Conservation (phyloP, 2,113 vertebrate species). For the Lepisosteus oculatus region DNA sequence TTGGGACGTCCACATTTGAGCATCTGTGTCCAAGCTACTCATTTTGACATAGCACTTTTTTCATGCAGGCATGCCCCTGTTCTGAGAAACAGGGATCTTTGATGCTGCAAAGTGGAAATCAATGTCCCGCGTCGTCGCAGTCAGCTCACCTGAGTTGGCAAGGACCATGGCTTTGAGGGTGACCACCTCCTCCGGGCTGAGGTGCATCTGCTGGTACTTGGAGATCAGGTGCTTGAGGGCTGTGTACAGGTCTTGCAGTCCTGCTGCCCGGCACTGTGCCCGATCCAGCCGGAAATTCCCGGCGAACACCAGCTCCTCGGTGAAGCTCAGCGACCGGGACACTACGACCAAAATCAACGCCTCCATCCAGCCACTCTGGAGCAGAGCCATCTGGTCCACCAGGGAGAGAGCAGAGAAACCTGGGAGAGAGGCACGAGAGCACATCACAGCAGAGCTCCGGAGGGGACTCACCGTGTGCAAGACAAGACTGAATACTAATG, state of each 20-base stretch:
- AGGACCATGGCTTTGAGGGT: constrained; percentile 61
- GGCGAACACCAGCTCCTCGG: constrained; percentile 55
- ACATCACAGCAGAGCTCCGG: no score
- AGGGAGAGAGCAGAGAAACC: constrained; percentile 58
- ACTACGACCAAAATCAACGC: constrained; percentile 59
- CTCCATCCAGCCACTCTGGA: constrained; percentile 72
- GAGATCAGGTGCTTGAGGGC: constrained; percentile 52
- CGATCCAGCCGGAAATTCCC: constrained; percentile 51
- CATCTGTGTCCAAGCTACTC: no score
- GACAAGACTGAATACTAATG: no score
- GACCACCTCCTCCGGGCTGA: constrained; percentile 56
- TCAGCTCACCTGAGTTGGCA: constrained; percentile 58
- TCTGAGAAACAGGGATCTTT: no score
- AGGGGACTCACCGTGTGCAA: no score
- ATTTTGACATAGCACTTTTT: no score
- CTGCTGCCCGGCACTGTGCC: constrained; percentile 40
- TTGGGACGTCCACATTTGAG: no score
- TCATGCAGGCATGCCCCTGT: no score
- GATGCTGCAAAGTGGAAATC: no score
- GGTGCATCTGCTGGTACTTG: constrained; percentile 50
- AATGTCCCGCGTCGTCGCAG: no score
- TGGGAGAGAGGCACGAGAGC: constrained; percentile 17
- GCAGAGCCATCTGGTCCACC: constrained; percentile 64
- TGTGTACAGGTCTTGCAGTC: constrained; percentile 53
- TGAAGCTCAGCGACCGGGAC: constrained; percentile 46